These are phyloP conservation scores for Lycaena phlaeas DNA, from an alignment of 2,888 invertebrate genomes.

Conservation along the genomic window DNA sequence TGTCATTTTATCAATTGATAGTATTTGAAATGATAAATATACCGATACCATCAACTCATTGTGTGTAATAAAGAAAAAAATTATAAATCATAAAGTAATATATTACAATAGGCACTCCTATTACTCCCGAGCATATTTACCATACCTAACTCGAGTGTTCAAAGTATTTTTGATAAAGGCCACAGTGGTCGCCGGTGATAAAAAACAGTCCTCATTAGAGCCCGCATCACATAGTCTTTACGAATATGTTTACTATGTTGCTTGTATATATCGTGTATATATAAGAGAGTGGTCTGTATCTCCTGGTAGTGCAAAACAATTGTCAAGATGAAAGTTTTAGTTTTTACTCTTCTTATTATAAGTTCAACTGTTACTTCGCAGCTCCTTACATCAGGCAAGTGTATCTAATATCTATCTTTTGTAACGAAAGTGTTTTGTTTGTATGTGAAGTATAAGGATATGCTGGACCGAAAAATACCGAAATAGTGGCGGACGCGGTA, in stretches of 20 bases:
- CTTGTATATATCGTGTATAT: background rate
- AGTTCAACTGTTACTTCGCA: conserved; percentile 29
- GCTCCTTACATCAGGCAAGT: conserved; percentile 41
- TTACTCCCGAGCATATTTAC: background rate
- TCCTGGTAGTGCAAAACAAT: background rate
- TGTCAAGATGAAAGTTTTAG: conserved; percentile 40
- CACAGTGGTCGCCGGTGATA: background rate
- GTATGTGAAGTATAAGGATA: no score
- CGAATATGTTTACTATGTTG: background rate
- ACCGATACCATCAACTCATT: background rate
- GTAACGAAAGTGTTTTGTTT: background rate
- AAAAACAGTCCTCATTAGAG: background rate
- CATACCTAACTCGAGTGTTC: no score
- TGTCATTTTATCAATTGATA: conserved; percentile 3
- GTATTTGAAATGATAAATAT: background rate
- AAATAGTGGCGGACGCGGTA: no score
- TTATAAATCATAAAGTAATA: background rate
- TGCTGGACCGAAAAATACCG: no score
- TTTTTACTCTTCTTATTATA: conserved; percentile 32
- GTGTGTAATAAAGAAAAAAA: background rate
- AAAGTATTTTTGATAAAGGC: background rate
- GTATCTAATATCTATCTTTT: background rate
- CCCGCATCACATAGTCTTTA: background rate
- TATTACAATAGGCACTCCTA: background rate
- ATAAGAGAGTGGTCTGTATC: background rate